Conservation (phyloP, 2,888 invertebrate genomes). For the Idaea aversata region DNA sequence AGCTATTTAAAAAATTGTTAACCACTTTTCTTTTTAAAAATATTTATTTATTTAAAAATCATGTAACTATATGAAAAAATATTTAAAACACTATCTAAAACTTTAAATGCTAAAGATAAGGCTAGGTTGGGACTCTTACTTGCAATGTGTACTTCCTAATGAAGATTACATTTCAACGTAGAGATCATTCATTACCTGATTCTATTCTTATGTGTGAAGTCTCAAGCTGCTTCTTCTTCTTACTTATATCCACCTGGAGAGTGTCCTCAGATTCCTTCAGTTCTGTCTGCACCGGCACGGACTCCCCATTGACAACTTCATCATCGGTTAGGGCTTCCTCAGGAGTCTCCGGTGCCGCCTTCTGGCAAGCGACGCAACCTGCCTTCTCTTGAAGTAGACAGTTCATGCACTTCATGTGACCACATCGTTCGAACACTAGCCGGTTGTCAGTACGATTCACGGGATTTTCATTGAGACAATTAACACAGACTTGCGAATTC, state of each 20-base stretch:
- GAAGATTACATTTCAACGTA: conserved; percentile 8
- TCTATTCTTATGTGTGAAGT: conserved; percentile 63
- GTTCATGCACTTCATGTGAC: conserved; percentile 87
- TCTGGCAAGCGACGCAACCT: conserved; percentile 81
- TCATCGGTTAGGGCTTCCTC: conserved; percentile 24
- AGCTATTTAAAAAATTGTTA: too few relatives aligned
- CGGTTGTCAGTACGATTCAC: conserved; percentile 81
- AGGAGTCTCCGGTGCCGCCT: conserved; percentile 23
- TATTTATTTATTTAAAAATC: too few relatives aligned
- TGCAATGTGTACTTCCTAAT: background rate
- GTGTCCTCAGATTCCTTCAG: conserved; percentile 24
- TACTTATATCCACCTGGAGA: conserved; percentile 39
- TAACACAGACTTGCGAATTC: conserved; percentile 78
- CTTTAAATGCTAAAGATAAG: too few relatives aligned
- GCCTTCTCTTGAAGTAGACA: conserved; percentile 85
- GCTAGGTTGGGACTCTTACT: background rate
- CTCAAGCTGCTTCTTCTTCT: conserved; percentile 56
- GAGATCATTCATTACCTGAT: conserved; percentile 41
- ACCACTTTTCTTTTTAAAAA: too few relatives aligned
- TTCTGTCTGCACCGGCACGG: conserved; percentile 29
- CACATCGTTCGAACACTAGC: conserved; percentile 86
- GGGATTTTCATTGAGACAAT: conserved; percentile 78
- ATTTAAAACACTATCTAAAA: too few relatives aligned
- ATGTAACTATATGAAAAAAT: background rate
- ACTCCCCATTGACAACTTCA: conserved; percentile 26